A percentile compares a stretch with the other conserved stretches of the same genome.
These are phyloP conservation scores for Heterotilapia buettikoferi DNA, from an alignment of 2,113 vertebrate species.

Conservation along the genomic window DNA sequence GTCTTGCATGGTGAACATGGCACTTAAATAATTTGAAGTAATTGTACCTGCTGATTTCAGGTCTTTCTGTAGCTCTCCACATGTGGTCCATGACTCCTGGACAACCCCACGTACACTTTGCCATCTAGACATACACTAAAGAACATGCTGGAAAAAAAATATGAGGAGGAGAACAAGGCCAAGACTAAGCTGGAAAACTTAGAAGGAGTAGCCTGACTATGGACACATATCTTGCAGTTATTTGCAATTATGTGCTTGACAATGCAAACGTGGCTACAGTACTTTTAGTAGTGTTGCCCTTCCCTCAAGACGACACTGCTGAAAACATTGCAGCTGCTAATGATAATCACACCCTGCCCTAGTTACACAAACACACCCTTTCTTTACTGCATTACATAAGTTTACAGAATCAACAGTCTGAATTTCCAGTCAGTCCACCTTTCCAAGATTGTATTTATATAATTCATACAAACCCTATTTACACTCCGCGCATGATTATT, in stretches of 20 bases:
- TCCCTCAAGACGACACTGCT: background rate
- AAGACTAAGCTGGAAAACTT: background rate
- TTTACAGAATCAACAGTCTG: background rate
- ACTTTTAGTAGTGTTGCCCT: background rate
- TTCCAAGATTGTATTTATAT: background rate
- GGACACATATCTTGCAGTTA: background rate
- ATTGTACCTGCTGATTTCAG: background rate
- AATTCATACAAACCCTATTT: background rate
- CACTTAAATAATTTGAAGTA: background rate
- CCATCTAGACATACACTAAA: background rate
- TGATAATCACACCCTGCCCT: background rate
- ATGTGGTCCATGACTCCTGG: background rate
- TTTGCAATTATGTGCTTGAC: background rate
- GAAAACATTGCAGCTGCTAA: background rate
- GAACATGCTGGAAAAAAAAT: background rate
- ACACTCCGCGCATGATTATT: background rate
- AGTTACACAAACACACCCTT: rapidly evolving
- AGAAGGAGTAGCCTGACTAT: background rate
- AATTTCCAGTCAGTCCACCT: background rate
- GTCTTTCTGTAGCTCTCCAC: background rate
- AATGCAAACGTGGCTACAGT: background rate
- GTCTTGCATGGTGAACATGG: background rate
- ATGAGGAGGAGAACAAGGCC: background rate
- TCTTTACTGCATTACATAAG: background rate
- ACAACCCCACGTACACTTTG: background rate